Evolutionary conservation across 2,113 vertebrate genomes (phyloP), one percentile per base, ranked within the genome.

Genomic region (Galbula dea): DNA sequence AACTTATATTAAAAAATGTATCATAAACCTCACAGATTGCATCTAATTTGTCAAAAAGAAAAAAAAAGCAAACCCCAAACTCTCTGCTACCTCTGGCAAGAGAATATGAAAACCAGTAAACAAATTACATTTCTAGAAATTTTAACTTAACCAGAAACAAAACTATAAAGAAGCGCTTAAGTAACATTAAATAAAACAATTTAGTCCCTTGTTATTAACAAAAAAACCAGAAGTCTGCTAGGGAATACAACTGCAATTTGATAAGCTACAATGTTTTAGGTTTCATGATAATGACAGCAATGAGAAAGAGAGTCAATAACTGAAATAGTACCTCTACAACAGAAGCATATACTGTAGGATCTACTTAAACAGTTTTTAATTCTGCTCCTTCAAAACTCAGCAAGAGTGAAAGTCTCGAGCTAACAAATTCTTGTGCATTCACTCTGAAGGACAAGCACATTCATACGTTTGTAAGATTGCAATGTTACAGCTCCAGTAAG

Each of bases 391-490:
- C 66, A 82, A 54, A 93, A 90, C 55, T 81, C 66, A 87, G 74
- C 90, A 89, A 93, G 91, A 89, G 88, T 86, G 74, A 81, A 95
- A 89, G 52, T 84, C 81, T 94, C 12, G 13, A 79, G 77, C 93
- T 92, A 92, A 73, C 66, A 69, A 75, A 79, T 62, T 85, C 91
- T 92, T 76, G 83, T 95, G 95, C 96, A 96, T 96, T 96, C 96
- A 96, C 96, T 96, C 96, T 96, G 96, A 96, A 96, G 96, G 94
- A 96, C 94, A 96, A 96, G 94, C 87, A 94, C 96, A 93, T 96
- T 96, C 95, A 96, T 96, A 96, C 87, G 92, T 93, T 54, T 83
- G 62, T 72, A 39, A 65, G 89, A 61, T 16, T 54, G 94, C 52
- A 32, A 66, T 86, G 80, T 93, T 87, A 90, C 62, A 89, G 86